phyloP scores from a whole-genome alignment of 2,113 vertebrate species.

The Ciconia stormi region DNA sequence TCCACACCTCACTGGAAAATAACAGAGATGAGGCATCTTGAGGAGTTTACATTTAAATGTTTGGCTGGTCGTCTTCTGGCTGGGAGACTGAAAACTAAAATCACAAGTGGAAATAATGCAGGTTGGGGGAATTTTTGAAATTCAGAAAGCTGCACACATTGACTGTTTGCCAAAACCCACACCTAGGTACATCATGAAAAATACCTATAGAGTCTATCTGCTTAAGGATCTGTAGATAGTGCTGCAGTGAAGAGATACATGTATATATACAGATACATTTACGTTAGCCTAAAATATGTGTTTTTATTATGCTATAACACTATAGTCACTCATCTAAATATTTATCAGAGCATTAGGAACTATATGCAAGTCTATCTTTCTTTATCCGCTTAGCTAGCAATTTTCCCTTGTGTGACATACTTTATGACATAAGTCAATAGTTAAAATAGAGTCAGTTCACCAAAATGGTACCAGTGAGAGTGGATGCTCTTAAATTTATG shows the following conservation, averaged over 20 bases:
- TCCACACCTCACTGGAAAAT: conserved; percentile 62
- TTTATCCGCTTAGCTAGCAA: not conserved
- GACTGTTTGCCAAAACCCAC: not conserved
- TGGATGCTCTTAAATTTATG: not conserved
- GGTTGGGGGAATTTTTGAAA: conserved; percentile 2
- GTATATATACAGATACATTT: not conserved
- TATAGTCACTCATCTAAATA: not conserved
- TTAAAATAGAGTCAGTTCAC: not conserved
- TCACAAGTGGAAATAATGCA: conserved; percentile 31
- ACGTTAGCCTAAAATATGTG: not conserved
- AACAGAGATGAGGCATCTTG: conserved; percentile 40
- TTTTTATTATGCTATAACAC: not conserved
- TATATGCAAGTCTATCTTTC: not conserved
- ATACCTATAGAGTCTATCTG: not conserved
- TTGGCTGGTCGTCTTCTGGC: conserved; percentile 20
- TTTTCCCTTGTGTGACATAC: not conserved
- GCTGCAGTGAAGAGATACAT: not conserved
- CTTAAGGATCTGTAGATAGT: not conserved
- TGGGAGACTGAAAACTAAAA: conserved; percentile 13
- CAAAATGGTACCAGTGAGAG: not conserved
- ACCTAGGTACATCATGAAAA: not conserved
- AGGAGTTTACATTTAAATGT: conserved; percentile 8
- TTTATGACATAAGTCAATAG: not conserved
- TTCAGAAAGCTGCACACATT: not conserved
- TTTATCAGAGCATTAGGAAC: not conserved